Conservation (phyloP, 2,797 vertebrate genomes). For the Botia kubotai region DNA sequence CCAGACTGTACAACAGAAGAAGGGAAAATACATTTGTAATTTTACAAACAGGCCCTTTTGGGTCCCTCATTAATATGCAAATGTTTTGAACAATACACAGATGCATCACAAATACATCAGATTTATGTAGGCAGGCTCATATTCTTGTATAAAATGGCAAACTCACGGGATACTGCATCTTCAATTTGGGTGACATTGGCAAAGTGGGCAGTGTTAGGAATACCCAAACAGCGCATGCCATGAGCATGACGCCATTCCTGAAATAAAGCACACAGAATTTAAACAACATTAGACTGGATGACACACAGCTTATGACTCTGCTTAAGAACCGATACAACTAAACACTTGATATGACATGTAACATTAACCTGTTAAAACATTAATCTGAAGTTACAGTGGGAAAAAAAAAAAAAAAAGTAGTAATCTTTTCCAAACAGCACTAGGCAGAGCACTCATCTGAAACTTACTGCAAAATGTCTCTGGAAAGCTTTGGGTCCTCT, state of each 20-base stretch:
- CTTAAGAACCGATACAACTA: background rate
- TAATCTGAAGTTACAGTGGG: no score
- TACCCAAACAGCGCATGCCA: constrained; percentile 95
- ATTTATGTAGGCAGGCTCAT: background rate
- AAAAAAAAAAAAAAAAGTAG: no score
- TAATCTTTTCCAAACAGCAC: background rate
- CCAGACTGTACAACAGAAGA: constrained; percentile 83
- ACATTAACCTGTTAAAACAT: no score
- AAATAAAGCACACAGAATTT: background rate
- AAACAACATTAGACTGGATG: background rate
- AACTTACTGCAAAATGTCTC: constrained; percentile 92
- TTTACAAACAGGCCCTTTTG: no score
- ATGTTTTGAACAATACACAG: no score
- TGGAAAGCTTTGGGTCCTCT: constrained; percentile 97
- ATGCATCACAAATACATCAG: background rate
- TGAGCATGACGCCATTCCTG: constrained; percentile 98
- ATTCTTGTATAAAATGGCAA: background rate
- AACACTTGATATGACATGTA: background rate
- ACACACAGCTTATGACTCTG: background rate
- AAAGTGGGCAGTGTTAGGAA: constrained; percentile 97
- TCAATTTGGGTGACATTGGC: constrained; percentile 99
- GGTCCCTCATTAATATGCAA: no score
- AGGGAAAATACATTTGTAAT: background rate
- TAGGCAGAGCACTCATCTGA: background rate
- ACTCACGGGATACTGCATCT: constrained; percentile 94